Evolutionary conservation across 2,888 invertebrate genomes (phyloP).

Genomic region (Drosophila tripunctata): DNA sequence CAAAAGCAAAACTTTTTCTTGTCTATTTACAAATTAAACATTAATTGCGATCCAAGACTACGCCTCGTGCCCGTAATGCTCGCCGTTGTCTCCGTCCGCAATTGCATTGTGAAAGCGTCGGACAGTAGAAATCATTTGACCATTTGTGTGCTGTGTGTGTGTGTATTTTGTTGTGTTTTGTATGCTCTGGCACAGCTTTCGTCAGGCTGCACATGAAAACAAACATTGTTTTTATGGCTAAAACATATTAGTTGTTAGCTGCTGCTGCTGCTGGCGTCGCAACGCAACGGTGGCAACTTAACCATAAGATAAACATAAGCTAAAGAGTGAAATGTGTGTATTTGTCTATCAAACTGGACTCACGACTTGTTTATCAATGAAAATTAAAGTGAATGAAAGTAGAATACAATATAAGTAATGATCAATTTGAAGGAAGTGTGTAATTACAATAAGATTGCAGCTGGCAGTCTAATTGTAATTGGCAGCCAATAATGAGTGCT

Average conservation of each 20-base stretch:
- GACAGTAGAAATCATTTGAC: slow-evolving; percentile 74
- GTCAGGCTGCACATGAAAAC: slow-evolving; percentile 60
- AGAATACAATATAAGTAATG: neutral
- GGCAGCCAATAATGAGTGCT: slow-evolving; percentile 9
- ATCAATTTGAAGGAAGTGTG: slow-evolving; percentile 12
- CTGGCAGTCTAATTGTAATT: slow-evolving; percentile 20
- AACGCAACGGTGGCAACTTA: slow-evolving; percentile 52
- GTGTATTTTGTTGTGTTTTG: slow-evolving; percentile 12
- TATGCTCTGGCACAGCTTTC: slow-evolving; percentile 62
- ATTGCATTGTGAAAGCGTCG: slow-evolving; percentile 72
- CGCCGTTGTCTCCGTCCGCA: slow-evolving; percentile 24
- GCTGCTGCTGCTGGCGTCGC: slow-evolving; percentile 21
- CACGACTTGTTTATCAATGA: slow-evolving; percentile 16
- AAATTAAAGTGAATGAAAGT: slow-evolving; percentile 10
- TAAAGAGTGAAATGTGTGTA: slow-evolving; percentile 30
- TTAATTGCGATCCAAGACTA: slow-evolving; percentile 60
- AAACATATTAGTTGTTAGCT: slow-evolving; percentile 28
- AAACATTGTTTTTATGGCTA: slow-evolving; percentile 54
- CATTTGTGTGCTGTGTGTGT: slow-evolving; percentile 54
- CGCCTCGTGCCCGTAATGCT: slow-evolving; percentile 30
- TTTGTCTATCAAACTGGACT: slow-evolving; percentile 13
- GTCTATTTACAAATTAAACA: slow-evolving; percentile 72
- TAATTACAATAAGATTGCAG: slow-evolving; percentile 24
- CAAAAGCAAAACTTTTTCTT: slow-evolving; percentile 68
- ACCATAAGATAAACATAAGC: slow-evolving; percentile 38